A percentile compares a stretch with the other conserved stretches of the same genome.
Conservation (phyloP, 2,888 invertebrate species). For the Dendrolimus houi region DNA sequence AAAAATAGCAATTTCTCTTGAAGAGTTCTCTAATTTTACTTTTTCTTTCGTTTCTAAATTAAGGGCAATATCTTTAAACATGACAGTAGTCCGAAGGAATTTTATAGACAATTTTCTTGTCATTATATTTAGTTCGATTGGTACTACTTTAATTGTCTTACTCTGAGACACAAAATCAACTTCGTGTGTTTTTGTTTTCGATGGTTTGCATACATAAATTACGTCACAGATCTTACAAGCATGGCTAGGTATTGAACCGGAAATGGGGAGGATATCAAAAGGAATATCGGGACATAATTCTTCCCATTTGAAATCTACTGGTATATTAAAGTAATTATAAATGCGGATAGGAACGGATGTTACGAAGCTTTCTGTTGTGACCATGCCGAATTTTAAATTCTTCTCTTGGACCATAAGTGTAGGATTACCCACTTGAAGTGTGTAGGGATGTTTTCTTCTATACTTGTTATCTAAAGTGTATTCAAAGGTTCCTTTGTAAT, state of each 20-base stretch:
- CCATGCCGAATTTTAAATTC: constrained; percentile 63
- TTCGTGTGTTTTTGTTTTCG: constrained; percentile 57
- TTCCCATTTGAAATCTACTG: constrained; percentile 46
- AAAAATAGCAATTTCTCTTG: constrained; percentile 69
- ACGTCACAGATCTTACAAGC: constrained; percentile 52
- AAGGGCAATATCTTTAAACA: constrained; percentile 57
- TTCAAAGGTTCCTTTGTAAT: constrained; percentile 35
- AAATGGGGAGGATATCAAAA: constrained; percentile 49
- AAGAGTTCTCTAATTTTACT: constrained; percentile 69
- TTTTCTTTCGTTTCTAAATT: constrained; percentile 54
- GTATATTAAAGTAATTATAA: constrained; percentile 49
- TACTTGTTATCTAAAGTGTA: constrained; percentile 48
- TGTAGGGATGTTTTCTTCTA: constrained; percentile 42
- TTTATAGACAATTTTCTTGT: constrained; percentile 58
- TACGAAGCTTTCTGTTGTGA: constrained; percentile 50
- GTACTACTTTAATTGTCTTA: constrained; percentile 23
- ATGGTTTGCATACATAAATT: constrained; percentile 40
- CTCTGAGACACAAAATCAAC: constrained; percentile 39
- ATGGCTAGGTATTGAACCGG: constrained; percentile 43
- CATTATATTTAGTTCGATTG: constrained; percentile 47
- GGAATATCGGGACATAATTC: constrained; percentile 43
- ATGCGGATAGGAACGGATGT: constrained; percentile 54
- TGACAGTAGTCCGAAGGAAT: constrained; percentile 44
- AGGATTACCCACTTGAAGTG: constrained; percentile 41
- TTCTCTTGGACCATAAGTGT: constrained; percentile 41